Conservation (phyloP, 2,888 invertebrate genomes). For the Rhodophaea formosa region DNA sequence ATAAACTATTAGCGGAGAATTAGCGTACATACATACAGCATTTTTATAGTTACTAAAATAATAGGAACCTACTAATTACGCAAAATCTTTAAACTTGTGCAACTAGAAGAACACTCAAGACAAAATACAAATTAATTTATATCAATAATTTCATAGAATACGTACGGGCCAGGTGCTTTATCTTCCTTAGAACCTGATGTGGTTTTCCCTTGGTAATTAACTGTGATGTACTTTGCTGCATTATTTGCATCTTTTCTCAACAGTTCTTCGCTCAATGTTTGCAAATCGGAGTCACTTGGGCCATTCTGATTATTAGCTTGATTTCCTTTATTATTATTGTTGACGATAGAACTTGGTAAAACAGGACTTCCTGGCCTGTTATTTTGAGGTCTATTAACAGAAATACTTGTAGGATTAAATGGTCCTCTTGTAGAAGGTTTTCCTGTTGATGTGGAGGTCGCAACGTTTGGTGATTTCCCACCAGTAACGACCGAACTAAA, state of each 20-base stretch:
- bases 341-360: conserved; percentile 71
- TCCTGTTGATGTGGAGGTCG: conserved; percentile 24
- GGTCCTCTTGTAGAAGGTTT: conserved; percentile 23
- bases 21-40: neutral
- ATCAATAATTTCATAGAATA: conserved; percentile 24
- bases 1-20: neutral
- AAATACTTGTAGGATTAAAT: neutral
- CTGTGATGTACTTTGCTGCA: conserved; percentile 84
- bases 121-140: too few species aligned
- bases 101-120: too few species aligned
- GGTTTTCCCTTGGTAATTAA: conserved; percentile 89
- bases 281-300: conserved; percentile 82
- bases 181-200: conserved; percentile 85
- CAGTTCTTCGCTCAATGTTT: conserved; percentile 86
- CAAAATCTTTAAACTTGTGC: too few species aligned
- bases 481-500: conserved; percentile 60
- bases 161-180: conserved; percentile 89
- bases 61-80: too few species aligned
- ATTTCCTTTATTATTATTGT: conserved; percentile 45
- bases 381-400: conserved; percentile 18
- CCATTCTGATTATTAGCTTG: conserved; percentile 42
- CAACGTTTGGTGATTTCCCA: conserved; percentile 41
- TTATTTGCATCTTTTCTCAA: conserved; percentile 88
- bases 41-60: too few species aligned
- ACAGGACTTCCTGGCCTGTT: conserved; percentile 45